Conservation (phyloP, 2,888 invertebrate species). For the Ormyrus labotus region DNA sequence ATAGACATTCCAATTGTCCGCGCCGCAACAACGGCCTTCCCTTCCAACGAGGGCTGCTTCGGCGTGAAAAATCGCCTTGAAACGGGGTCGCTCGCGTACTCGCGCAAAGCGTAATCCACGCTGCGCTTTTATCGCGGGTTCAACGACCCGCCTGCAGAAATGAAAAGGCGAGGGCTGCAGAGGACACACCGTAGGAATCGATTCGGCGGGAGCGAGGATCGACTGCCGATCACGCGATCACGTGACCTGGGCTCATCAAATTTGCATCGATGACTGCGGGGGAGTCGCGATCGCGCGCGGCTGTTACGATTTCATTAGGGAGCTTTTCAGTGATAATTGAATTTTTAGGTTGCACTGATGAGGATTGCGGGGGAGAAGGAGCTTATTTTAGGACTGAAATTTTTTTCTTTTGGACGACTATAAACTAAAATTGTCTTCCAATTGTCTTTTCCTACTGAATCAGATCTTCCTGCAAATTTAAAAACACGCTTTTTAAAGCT, state of each 20-base stretch:
- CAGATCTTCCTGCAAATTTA: no score
- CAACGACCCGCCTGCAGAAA: no score
- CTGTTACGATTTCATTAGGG: conserved; percentile 28
- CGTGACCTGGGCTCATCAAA: conserved; percentile 64
- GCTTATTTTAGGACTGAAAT: no score
- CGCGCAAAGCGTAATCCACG: neutral
- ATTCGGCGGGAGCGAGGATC: neutral
- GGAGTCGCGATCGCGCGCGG: neutral
- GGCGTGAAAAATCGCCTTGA: conserved; percentile 11
- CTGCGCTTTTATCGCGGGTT: neutral
- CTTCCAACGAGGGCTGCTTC: neutral
- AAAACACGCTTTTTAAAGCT: no score
- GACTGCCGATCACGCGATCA: conserved; percentile 65
- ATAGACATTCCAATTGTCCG: neutral
- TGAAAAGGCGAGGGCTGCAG: no score
- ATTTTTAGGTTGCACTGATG: no score
- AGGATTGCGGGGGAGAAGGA: no score
- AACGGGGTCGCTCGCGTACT: conserved; percentile 17
- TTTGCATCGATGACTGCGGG: conserved; percentile 59
- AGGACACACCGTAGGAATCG: no score
- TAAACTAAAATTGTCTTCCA: no score
- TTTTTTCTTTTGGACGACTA: no score
- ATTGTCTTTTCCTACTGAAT: no score
- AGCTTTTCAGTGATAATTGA: no score
- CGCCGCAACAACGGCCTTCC: neutral